Conservation (phyloP, 2,797 vertebrate species). For the Huso huso region DNA sequence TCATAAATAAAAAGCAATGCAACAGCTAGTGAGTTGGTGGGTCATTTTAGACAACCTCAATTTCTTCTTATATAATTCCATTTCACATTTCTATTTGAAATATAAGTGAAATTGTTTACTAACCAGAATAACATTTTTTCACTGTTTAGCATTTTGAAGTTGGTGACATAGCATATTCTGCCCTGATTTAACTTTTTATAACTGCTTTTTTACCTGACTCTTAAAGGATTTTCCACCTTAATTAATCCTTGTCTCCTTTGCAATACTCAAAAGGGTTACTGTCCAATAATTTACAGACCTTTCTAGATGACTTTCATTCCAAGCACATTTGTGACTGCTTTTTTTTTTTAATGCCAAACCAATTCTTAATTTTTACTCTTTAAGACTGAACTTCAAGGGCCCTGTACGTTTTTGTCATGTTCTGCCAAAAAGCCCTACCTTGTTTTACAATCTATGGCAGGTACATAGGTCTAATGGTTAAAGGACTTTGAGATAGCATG, state of each 20-base stretch:
- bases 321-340: too few relatives aligned
- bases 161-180: not conserved
- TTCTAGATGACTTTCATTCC: too few relatives aligned
- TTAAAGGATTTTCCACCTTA: not conserved
- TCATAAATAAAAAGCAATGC: too few relatives aligned
- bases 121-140: too few relatives aligned
- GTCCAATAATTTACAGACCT: conserved; percentile 1
- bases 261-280: not conserved
- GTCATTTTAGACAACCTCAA: too few relatives aligned
- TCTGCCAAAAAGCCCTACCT: not conserved
- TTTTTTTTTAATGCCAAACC: too few relatives aligned
- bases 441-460: not conserved
- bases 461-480: not conserved
- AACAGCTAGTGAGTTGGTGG: too few relatives aligned
- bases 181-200: not conserved
- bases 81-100: too few relatives aligned
- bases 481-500: not conserved
- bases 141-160: not conserved
- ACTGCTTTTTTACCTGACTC: not conserved
- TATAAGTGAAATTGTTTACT: too few relatives aligned
- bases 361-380: not conserved
- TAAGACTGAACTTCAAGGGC: too few relatives aligned
- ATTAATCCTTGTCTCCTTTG: conserved; percentile 4
- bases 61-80: too few relatives aligned
- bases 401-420: too few relatives aligned